Conservation (phyloP, 2,113 vertebrate species). For the Ctenomys sociabilis region DNA sequence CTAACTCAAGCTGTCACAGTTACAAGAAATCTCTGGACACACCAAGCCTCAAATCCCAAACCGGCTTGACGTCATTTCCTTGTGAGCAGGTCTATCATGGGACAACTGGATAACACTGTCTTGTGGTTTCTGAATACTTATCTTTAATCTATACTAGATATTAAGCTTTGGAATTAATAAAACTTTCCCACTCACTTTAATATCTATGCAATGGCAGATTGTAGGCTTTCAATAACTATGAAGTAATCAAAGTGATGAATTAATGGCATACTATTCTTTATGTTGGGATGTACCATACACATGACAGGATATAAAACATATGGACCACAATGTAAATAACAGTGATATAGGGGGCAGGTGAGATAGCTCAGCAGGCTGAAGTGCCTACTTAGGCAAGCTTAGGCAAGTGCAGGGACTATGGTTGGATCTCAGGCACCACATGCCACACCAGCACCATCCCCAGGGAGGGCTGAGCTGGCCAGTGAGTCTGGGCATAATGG, state of each 20-base stretch:
- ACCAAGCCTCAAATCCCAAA: background rate
- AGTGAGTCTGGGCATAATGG: too few relatives aligned
- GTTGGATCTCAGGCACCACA: too few relatives aligned
- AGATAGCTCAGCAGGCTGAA: too few relatives aligned
- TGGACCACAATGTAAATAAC: background rate
- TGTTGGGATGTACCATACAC: background rate
- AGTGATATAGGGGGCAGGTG: background rate
- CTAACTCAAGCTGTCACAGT: background rate
- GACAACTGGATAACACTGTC: background rate
- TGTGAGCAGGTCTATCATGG: background rate
- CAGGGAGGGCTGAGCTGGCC: too few relatives aligned
- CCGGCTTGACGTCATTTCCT: background rate
- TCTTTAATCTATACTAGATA: background rate
- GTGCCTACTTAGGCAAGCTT: too few relatives aligned
- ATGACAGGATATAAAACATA: background rate
- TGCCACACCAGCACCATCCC: too few relatives aligned
- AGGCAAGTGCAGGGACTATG: too few relatives aligned
- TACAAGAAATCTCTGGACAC: background rate
- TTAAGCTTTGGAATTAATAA: background rate
- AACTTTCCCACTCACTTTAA: slow-evolving; percentile 16
- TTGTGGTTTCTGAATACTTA: background rate
- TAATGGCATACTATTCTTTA: background rate
- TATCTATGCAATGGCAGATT: background rate
- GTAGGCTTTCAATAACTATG: background rate
- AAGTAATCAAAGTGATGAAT: slow-evolving; percentile 26